phyloP scores from a whole-genome alignment of 2,888 invertebrate species.

The Brachyptera putata region DNA sequence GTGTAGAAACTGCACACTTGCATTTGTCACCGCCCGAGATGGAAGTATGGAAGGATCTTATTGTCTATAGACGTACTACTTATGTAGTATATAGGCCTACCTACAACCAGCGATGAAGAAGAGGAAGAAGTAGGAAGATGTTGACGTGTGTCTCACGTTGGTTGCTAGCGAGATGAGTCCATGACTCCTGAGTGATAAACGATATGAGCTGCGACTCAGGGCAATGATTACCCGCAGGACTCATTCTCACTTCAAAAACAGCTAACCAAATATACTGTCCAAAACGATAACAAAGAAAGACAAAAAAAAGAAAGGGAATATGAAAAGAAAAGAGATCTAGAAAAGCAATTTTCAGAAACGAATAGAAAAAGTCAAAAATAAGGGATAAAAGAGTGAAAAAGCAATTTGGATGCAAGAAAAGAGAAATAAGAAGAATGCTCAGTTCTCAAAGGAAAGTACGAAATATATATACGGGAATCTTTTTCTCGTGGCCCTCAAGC shows the following conservation, averaged over 20 bases:
- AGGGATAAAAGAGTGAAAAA: conserved; percentile 20
- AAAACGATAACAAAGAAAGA: background rate
- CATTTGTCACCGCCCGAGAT: too few relatives aligned
- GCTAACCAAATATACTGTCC: background rate
- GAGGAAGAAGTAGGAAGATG: too few relatives aligned
- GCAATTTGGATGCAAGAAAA: conserved; percentile 21
- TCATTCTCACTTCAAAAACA: background rate
- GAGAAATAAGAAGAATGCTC: conserved; percentile 20
- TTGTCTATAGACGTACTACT: too few relatives aligned
- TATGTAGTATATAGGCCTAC: too few relatives aligned
- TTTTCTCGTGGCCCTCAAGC: conserved; percentile 5
- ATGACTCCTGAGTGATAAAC: too few relatives aligned
- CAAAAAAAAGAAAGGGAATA: conserved; percentile 10
- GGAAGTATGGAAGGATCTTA: too few relatives aligned
- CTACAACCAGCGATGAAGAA: too few relatives aligned
- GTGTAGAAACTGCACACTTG: too few relatives aligned
- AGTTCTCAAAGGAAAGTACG: conserved; percentile 10
- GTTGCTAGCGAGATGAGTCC: too few relatives aligned
- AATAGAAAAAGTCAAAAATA: conserved; percentile 18
- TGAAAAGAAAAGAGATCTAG: conserved; percentile 16
- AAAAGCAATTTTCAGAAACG: conserved; percentile 21
- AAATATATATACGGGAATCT: background rate
- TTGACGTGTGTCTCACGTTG: too few relatives aligned
- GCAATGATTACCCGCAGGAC: conserved; percentile 16
- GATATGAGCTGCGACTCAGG: too few relatives aligned